phyloP scores from a whole-genome alignment of 2,888 invertebrate genomes.

The Harpalus rubripes region DNA sequence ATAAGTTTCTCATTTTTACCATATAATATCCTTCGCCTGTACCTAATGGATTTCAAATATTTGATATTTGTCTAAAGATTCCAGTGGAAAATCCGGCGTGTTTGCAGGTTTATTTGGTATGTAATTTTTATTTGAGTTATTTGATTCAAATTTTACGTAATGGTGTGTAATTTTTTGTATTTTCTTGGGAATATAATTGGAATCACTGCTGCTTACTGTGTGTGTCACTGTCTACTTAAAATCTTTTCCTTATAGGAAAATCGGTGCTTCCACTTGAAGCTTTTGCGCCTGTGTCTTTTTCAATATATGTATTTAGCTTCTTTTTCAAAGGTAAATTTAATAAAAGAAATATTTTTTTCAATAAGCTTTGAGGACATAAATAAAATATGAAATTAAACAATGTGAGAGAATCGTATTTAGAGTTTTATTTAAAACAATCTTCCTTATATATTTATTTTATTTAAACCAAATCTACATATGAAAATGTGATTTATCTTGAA shows the following conservation, averaged over 20 bases:
- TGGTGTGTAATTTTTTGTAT: too few relatives aligned
- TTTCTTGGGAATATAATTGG: neutral
- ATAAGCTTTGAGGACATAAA: neutral
- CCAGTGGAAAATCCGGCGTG: neutral
- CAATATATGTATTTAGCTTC: neutral
- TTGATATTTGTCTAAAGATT: neutral
- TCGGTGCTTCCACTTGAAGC: neutral
- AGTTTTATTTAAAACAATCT: too few relatives aligned
- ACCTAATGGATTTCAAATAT: neutral
- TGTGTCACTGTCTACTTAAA: neutral
- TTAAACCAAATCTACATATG: too few relatives aligned
- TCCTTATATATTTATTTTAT: too few relatives aligned
- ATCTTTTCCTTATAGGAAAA: neutral
- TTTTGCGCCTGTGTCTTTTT: neutral
- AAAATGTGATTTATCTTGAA: too few relatives aligned
- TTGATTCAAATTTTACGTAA: neutral
- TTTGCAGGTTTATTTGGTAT: neutral
- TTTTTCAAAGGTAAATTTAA: neutral
- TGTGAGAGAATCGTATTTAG: too few relatives aligned
- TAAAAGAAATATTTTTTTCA: neutral
- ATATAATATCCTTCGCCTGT: neutral
- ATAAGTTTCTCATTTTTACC: neutral
- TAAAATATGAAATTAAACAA: too few relatives aligned
- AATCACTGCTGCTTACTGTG: neutral
- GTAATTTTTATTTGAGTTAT: neutral